Evolutionary conservation across 2,797 vertebrate genomes (phyloP).

Genomic region (Trachops cirrhosus): DNA sequence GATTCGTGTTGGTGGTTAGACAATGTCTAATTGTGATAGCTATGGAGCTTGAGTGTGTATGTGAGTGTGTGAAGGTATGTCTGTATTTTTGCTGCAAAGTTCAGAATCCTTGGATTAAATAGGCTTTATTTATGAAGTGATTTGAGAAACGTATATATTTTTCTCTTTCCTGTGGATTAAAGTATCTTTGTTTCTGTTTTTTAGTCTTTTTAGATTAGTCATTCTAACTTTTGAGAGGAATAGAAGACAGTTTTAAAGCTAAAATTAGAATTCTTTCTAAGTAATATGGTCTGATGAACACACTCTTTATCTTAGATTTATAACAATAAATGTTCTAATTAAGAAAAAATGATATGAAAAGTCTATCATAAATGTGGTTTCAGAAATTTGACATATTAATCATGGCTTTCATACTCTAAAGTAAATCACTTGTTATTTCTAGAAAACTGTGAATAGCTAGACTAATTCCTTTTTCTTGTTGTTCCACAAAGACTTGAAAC

Average conservation of each 20-base stretch:
- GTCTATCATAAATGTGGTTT: slow-evolving; percentile 34
- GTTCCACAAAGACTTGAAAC: not conserved
- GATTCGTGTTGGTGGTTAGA: not conserved
- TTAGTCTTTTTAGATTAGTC: slow-evolving; percentile 22
- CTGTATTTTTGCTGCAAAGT: not conserved
- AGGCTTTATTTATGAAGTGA: not conserved
- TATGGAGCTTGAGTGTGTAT: not conserved
- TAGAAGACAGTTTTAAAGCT: slow-evolving; percentile 35
- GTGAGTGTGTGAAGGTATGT: not conserved
- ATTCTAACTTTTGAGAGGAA: slow-evolving; percentile 37
- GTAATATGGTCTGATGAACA: slow-evolving; percentile 26
- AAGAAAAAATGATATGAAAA: slow-evolving; percentile 38
- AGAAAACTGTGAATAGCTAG: not conserved
- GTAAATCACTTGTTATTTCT: slow-evolving; percentile 30
- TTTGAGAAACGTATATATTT: not conserved
- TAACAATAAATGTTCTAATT: slow-evolving; percentile 28
- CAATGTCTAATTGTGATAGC: not conserved
- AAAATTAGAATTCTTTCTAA: slow-evolving; percentile 11
- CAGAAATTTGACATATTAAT: slow-evolving; percentile 18
- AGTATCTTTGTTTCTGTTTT: not conserved
- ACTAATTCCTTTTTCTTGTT: slow-evolving; percentile 34
- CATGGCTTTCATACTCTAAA: not conserved
- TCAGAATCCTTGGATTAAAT: not conserved
- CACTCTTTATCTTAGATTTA: slow-evolving; percentile 9
- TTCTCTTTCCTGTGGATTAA: not conserved